Evolutionary conservation across 2,888 invertebrate species (phyloP).

Genomic region (Metalampra italica): DNA sequence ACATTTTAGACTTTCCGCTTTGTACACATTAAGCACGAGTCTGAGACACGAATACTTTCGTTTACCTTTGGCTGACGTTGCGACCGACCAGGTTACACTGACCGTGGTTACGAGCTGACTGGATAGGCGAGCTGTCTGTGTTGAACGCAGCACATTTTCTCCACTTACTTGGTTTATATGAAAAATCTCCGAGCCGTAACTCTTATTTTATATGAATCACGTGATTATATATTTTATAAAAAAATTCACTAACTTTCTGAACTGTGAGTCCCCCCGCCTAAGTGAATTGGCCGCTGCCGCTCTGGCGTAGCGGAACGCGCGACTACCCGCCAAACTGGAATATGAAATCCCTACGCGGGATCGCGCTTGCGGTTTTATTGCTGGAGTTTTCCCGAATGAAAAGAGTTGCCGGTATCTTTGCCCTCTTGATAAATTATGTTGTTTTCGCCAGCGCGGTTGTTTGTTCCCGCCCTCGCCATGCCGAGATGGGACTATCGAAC

Average conservation of each 20-base stretch:
- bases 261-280: slow-evolving; percentile 47
- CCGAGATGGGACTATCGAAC: slow-evolving; percentile 1
- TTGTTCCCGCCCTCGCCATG: slow-evolving; percentile 33
- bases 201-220: too few relatives aligned
- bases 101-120: too few relatives aligned
- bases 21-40: too few relatives aligned
- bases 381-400: slow-evolving; percentile 47
- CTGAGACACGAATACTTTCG: too few relatives aligned
- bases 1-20: too few relatives aligned
- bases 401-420: slow-evolving; percentile 50
- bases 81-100: too few relatives aligned
- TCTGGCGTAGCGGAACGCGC: slow-evolving; percentile 37
- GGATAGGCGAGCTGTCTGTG: too few relatives aligned
- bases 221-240: too few relatives aligned
- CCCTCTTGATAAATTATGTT: slow-evolving; percentile 75
- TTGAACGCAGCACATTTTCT: too few relatives aligned
- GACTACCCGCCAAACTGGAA: slow-evolving; percentile 61
- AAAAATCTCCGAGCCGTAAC: too few relatives aligned
- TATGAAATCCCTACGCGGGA: slow-evolving; percentile 53
- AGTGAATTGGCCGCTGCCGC: slow-evolving; percentile 53
- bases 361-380: slow-evolving; percentile 62
- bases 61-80: too few relatives aligned
- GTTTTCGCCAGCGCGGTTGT: slow-evolving; percentile 69
- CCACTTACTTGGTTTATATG: too few relatives aligned
- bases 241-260: slow-evolving; percentile 30